These are phyloP conservation scores for Anguilla obscura DNA, from an alignment of 2,797 vertebrate species.

Conservation along the genomic window DNA sequence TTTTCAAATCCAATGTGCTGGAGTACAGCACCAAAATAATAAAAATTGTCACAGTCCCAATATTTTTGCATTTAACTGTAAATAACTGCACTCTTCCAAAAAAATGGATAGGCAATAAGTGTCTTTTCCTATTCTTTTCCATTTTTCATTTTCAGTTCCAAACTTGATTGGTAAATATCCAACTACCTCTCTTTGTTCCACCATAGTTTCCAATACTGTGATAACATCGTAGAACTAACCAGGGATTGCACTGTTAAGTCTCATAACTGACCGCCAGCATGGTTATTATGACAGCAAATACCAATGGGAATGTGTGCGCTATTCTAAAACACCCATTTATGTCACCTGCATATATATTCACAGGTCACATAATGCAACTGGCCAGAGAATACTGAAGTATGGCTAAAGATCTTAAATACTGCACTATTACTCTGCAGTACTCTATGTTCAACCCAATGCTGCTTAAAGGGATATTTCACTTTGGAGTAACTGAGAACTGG, in stretches of 20 bases:
- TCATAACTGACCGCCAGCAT: not conserved
- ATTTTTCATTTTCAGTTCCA: not conserved
- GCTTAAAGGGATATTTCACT: not conserved
- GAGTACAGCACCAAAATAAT: not conserved
- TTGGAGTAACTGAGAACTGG: too few species aligned
- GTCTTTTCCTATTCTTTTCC: not conserved
- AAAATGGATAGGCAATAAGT: not conserved
- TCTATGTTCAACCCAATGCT: not conserved
- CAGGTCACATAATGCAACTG: not conserved
- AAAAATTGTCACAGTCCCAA: not conserved
- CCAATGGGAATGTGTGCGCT: not conserved
- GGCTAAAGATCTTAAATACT: not conserved
- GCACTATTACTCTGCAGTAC: not conserved
- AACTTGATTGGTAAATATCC: not conserved
- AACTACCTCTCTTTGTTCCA: not conserved
- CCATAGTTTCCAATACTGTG: not conserved
- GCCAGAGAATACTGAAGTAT: not conserved
- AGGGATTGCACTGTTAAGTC: not conserved
- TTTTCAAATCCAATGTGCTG: not conserved
- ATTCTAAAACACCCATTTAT: not conserved
- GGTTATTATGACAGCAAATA: conserved; percentile 5
- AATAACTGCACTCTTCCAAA: not conserved
- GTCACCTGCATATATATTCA: not conserved
- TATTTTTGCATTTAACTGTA: not conserved
- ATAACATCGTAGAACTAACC: not conserved